Conservation (phyloP, 2,113 vertebrate genomes). For the Lepus timidus region DNA sequence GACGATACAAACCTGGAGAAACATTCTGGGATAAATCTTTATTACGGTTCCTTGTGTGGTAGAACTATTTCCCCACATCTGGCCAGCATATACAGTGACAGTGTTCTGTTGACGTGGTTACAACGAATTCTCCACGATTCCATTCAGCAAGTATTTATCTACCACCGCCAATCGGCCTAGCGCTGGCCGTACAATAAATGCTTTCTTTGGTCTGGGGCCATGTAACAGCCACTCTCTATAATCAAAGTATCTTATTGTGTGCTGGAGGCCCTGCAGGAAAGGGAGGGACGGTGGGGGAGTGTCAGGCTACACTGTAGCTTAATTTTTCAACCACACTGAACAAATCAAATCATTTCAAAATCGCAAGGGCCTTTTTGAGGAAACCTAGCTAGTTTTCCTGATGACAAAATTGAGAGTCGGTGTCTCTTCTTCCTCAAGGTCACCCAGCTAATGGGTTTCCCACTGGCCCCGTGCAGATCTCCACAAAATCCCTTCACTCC, state of each 20-base stretch:
- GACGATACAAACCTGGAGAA: neutral
- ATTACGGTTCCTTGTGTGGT: neutral
- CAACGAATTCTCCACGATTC: conserved; percentile 68
- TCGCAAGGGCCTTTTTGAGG: conserved; percentile 2
- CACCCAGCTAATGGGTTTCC: conserved; percentile 36
- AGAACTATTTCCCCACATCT: conserved; percentile 38
- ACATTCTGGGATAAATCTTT: neutral
- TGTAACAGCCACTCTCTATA: conserved; percentile 61
- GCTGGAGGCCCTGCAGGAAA: conserved; percentile 14
- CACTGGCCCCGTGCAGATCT: neutral
- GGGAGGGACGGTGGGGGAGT: neutral
- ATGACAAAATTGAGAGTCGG: conserved; percentile 12
- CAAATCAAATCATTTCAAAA: conserved; percentile 38
- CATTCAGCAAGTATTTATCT: conserved; percentile 72
- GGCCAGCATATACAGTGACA: conserved; percentile 25
- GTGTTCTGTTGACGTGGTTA: conserved; percentile 46
- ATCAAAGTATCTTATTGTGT: conserved; percentile 69
- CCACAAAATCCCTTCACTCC: conserved; percentile 18
- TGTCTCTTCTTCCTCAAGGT: conserved; percentile 58
- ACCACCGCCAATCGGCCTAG: conserved; percentile 57
- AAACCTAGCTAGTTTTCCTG: conserved; percentile 33
- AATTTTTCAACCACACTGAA: neutral
- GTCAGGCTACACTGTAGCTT: conserved; percentile 28
- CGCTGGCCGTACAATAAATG: conserved; percentile 77
- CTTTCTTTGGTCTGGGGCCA: conserved; percentile 80